Evolutionary conservation across 2,888 invertebrate species (phyloP).

Genomic region (Drosophila gaucha): DNA sequence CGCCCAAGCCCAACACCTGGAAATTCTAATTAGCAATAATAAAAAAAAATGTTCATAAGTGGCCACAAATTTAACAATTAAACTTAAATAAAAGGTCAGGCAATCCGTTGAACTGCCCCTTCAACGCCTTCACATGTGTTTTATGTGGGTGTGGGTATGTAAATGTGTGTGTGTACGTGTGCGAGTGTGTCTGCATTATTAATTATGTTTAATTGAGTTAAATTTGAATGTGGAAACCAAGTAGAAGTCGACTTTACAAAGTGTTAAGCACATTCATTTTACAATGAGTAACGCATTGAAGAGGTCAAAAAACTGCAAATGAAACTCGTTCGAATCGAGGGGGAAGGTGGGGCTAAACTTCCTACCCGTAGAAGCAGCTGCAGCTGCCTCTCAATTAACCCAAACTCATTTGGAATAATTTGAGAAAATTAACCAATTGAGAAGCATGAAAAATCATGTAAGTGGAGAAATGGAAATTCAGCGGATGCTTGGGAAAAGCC

Average conservation of each 20-base stretch:
- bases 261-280: constrained; percentile 55
- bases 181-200: constrained; percentile 47
- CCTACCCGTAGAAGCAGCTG: constrained; percentile 2
- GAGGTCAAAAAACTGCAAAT: constrained; percentile 67
- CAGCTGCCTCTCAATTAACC: constrained; percentile 58
- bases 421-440: constrained; percentile 72
- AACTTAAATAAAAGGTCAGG: constrained; percentile 41
- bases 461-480: constrained; percentile 18
- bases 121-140: constrained; percentile 23
- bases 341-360: not conserved
- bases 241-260: constrained; percentile 50
- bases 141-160: constrained; percentile 13
- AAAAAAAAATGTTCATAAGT: constrained; percentile 10
- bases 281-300: constrained; percentile 24
- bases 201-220: constrained; percentile 69
- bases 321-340: not conserved
- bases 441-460: constrained; percentile 49
- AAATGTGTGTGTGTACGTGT: constrained; percentile 1
- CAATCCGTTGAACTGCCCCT: constrained; percentile 22
- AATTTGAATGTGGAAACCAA: constrained; percentile 49
- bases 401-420: constrained; percentile 75
- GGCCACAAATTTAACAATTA: constrained; percentile 12
- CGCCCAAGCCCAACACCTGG: constrained; percentile 31
- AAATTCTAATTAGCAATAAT: constrained; percentile 48
- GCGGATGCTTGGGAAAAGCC: constrained; percentile 45